A percentile compares a stretch with the other conserved stretches of the same genome.
phyloP scores from a whole-genome alignment of 1,140 invertebrate species.

The Drosophila parvula region DNA sequence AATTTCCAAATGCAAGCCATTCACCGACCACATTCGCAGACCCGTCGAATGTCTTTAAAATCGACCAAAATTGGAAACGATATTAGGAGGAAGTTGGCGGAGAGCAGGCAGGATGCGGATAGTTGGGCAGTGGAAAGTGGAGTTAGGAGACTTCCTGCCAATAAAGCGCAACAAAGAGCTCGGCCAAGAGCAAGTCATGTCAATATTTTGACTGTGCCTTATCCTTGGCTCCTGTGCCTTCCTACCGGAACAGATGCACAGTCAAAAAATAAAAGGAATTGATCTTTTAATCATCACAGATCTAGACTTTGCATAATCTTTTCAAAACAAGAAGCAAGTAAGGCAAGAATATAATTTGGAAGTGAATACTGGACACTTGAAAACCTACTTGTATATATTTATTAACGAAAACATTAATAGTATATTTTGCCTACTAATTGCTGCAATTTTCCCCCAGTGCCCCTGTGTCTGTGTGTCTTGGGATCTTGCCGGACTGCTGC shows the following conservation, averaged over 20 bases:
- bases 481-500: constrained; percentile 18
- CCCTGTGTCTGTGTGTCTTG: constrained; percentile 12
- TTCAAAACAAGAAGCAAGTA: no score
- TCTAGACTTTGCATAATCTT: no score
- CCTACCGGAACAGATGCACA: constrained; percentile 4
- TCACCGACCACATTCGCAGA: constrained; percentile 16
- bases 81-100: constrained; percentile 46
- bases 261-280: not conserved
- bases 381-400: not conserved
- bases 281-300: no score
- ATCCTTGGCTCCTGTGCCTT: constrained; percentile 9
- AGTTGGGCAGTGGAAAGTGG: constrained; percentile 22
- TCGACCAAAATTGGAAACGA: constrained; percentile 50
- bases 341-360: no score
- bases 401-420: not conserved
- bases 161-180: constrained; percentile 72
- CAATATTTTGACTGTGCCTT: constrained; percentile 65
- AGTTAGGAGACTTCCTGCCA: constrained; percentile 47
- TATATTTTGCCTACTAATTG: not conserved
- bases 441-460: not conserved
- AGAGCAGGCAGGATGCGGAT: constrained; percentile 10
- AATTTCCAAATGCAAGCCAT: constrained; percentile 60
- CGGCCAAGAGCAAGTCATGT: constrained; percentile 58
- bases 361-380: not conserved
- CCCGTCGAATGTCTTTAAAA: constrained; percentile 63